phyloP scores from a whole-genome alignment of 2,888 invertebrate species.

The Escarpia spicata region DNA sequence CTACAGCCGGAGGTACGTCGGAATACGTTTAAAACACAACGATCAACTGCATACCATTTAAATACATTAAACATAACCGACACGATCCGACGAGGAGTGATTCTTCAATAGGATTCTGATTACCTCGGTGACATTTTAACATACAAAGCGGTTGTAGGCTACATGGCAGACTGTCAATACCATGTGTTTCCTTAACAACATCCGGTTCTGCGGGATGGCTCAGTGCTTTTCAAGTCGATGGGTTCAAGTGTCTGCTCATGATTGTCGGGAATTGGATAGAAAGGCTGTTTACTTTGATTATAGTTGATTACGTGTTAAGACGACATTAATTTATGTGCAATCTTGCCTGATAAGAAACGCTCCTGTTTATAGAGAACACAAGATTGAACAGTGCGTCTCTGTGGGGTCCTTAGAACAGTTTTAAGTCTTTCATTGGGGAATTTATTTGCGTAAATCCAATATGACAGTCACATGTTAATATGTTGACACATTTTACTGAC shows the following conservation, averaged over 20 bases:
- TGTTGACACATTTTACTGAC: too few relatives aligned
- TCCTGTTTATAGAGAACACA: not conserved
- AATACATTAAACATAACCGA: not conserved
- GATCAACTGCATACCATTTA: not conserved
- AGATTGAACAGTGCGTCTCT: not conserved
- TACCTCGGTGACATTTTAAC: not conserved
- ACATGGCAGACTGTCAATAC: not conserved
- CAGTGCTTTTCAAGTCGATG: too few relatives aligned
- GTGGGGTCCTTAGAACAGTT: too few relatives aligned
- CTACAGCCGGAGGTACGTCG: conserved; percentile 85
- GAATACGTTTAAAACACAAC: not conserved
- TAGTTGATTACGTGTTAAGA: not conserved
- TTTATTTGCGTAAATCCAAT: too few relatives aligned
- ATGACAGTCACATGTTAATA: too few relatives aligned
- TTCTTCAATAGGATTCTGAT: not conserved
- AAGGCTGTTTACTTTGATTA: not conserved
- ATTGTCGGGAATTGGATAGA: not conserved
- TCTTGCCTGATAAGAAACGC: not conserved
- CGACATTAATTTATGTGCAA: not conserved
- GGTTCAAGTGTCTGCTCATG: too few relatives aligned
- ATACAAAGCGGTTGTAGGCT: not conserved
- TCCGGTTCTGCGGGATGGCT: too few relatives aligned
- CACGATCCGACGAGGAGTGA: not conserved
- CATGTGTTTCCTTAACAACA: not conserved
- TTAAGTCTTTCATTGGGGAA: too few relatives aligned